Evolutionary conservation across 2,888 invertebrate genomes (phyloP), one percentile per base, ranked within the genome.

Genomic region (Troides aeacus): DNA sequence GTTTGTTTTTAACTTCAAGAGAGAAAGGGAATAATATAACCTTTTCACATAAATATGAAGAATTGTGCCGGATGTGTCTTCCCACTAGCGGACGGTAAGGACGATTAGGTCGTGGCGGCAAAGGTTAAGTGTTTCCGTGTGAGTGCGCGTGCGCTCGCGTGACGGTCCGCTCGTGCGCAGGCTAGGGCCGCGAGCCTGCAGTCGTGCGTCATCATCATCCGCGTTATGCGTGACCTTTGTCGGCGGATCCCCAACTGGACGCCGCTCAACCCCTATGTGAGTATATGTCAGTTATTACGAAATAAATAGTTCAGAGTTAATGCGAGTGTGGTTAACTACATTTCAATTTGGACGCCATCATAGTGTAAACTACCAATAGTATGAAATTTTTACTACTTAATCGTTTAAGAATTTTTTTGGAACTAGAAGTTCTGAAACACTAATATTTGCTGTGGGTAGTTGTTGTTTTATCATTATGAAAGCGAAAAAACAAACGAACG

Each of bases 181-280:
- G 99, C 99, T 95, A 97, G 98, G 93, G 99, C 98, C 75, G 97
- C 97, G 81, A 97, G 97, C 76, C 94, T 99, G 84, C 98, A 98
- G 92, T 98, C 98, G 78, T 99, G 99, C 90, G 98, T 99, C 74
- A 97, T 99, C 93, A 96, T 99, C 82, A 98, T 99, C 84, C 95
- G 99, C 76, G 96, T 99, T 82, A 94, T 99, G 90, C 94, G 99
- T 77, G 99, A 99, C 94, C 94, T 99, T 72, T 98, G 99, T 89
- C 97, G 97, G 85, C 95, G 99, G 81, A 96, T 98, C 71, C 97
- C 98, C 74, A 97, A 98, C 71, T 99, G 99, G 99, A 95, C 97
- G 78, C 96, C 98, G 72, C 94, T 99, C 74, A 97, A 96, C 82
- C 96, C 97, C 78, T 99, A 99, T 97, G 98, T 98, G 93, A 94